Evolutionary conservation across 2,797 vertebrate species (phyloP).

Genomic region (Malurus splendens): DNA sequence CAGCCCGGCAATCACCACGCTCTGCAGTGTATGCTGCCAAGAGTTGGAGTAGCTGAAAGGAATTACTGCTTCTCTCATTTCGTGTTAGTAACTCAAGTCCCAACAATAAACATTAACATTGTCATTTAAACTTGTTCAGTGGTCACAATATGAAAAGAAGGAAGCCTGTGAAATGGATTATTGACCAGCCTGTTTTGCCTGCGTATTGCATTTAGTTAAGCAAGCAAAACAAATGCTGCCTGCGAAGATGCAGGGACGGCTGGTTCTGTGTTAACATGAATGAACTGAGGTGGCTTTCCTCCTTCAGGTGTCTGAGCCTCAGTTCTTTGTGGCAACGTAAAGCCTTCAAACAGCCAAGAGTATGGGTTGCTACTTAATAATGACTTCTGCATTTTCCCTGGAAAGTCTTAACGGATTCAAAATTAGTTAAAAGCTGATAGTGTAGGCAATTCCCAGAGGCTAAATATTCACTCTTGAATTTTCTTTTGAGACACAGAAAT

Average conservation of each 20-base stretch:
- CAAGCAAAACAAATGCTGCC: not conserved
- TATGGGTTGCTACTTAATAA: not conserved
- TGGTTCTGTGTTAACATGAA: not conserved
- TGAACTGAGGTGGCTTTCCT: not conserved
- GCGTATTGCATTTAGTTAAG: not conserved
- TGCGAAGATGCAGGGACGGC: accelerated
- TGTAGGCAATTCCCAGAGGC: not conserved
- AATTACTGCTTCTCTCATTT: accelerated
- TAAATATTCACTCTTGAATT: not conserved
- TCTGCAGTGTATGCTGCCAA: not conserved
- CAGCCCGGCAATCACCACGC: accelerated
- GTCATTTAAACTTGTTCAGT: not conserved
- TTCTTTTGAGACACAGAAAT: not conserved
- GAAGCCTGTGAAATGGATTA: not conserved
- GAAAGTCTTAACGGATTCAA: not conserved
- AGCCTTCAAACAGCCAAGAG: not conserved
- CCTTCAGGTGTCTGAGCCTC: not conserved
- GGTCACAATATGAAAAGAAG: not conserved
- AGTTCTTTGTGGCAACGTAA: accelerated
- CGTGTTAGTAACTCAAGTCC: not conserved
- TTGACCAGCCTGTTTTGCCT: not conserved
- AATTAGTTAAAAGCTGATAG: not conserved
- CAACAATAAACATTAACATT: not conserved
- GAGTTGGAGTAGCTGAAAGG: not conserved
- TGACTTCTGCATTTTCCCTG: not conserved